Base-by-base conservation (phyloP, 1,140 invertebrate genomes). In the Aphis gossypii region DNA sequence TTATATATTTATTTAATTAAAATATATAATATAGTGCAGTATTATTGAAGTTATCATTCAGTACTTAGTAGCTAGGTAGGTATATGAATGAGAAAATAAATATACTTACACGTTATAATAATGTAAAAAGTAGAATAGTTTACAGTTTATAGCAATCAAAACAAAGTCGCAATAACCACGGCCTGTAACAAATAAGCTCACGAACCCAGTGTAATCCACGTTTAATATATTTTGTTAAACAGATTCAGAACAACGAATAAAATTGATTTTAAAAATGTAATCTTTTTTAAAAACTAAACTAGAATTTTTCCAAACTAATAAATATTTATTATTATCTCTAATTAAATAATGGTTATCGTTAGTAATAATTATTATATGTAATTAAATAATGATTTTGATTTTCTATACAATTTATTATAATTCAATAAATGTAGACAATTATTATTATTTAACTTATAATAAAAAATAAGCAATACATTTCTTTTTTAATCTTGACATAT, bases 281-380 rank as follows among this genome's bases (percentile, higher is more conserved):
- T 76, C n/a, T 76, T 76, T n/a, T 30, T 76, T 76, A 76, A 76
- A 68, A 76, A 76, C n/a, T n/a, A 76, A 76, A 76, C 60, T 76
- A 76, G 0, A 2, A 76, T 76, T 18, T 76, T 76, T 76, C 3
- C 30, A 76, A 76, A 14, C 14, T 35, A 14, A 76, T 5, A 76
- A 76, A 35, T 1, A 68, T 68, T 3, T 76, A 76, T 76, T 76
- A 76, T 76, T 76, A 18, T 18, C 0, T 18, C 30, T n/a, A 76
- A n/a, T 18, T n/a, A n/a, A 68, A 68, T 18, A n/a, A 18, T 11
- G 9, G 11, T 48, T 48, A 48, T 48, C 46, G 14, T 48, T 48
- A 48, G 14, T 51, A 51, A 18, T 51, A 51, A 76, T 76, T 76
- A 76, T 76, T 76, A 2, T 18, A 4, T 18, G 30, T n/a, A 76